phyloP scores from a whole-genome alignment of 2,888 invertebrate genomes.

The Drosophila fungiperda region DNA sequence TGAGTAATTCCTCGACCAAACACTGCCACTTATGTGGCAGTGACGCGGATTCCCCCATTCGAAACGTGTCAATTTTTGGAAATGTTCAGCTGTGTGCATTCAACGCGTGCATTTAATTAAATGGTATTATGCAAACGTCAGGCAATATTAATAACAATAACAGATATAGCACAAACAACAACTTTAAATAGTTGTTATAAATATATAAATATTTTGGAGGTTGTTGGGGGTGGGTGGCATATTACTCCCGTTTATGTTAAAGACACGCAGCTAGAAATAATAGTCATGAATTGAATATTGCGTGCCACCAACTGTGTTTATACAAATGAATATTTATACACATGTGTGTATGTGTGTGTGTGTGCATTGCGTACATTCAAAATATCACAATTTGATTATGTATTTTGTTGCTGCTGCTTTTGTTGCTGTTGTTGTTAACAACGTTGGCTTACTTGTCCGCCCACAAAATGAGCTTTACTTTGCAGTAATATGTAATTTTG shows the following conservation, averaged over 20 bases:
- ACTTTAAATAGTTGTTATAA: constrained; percentile 25
- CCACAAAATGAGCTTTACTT: constrained; percentile 23
- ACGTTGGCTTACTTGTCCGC: constrained; percentile 26
- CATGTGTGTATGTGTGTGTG: constrained; percentile 2
- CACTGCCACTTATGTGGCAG: constrained; percentile 6
- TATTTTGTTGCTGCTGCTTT: constrained; percentile 10
- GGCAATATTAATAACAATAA: constrained; percentile 26
- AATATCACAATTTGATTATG: constrained; percentile 52
- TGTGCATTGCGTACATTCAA: constrained; percentile 43
- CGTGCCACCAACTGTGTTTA: constrained; percentile 7
- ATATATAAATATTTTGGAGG: neutral
- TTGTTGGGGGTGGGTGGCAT: neutral
- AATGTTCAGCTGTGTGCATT: constrained; percentile 31
- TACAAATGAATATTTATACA: neutral
- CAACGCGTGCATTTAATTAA: constrained; percentile 60
- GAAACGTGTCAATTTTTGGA: constrained; percentile 26
- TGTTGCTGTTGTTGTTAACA: constrained; percentile 54
- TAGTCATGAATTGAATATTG: constrained; percentile 35
- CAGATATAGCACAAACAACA: constrained; percentile 6
- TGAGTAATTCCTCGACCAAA: constrained; percentile 10
- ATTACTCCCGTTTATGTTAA: constrained; percentile 11
- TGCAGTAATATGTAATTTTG: constrained; percentile 67
- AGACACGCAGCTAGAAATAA: constrained; percentile 35
- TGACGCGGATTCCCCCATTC: neutral
- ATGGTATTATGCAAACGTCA: constrained; percentile 41